Evolutionary conservation across 2,113 vertebrate genomes (phyloP).

Genomic region (Gobius niger): DNA sequence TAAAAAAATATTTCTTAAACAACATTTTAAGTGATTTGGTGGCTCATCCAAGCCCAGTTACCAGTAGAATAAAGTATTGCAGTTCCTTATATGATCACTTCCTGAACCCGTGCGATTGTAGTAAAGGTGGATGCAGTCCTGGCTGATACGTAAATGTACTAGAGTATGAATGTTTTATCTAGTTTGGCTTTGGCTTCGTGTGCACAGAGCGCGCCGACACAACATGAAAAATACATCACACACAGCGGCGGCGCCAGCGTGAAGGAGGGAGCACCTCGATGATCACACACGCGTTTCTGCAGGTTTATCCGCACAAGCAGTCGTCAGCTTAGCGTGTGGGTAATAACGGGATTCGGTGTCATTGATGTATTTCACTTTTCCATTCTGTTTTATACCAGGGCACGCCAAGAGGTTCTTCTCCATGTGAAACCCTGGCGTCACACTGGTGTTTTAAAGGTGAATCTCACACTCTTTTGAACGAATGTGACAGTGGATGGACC

Average conservation of each 20-base stretch:
- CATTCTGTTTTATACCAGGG: too few relatives aligned
- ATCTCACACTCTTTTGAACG: too few relatives aligned
- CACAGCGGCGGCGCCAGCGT: background rate
- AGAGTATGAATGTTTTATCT: constrained; percentile 55
- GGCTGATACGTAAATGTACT: constrained; percentile 52
- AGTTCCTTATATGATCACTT: too few relatives aligned
- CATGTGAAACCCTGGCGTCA: too few relatives aligned
- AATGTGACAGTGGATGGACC: too few relatives aligned
- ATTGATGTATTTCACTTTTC: background rate
- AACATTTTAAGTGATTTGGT: too few relatives aligned
- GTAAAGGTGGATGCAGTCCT: constrained; percentile 10
- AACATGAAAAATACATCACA: constrained; percentile 60
- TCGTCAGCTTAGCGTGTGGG: background rate
- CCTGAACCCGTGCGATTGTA: too few relatives aligned
- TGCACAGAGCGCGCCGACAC: constrained; percentile 17
- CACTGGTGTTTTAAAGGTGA: too few relatives aligned
- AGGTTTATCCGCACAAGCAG: background rate
- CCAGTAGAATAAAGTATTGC: too few relatives aligned
- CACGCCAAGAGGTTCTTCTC: too few relatives aligned
- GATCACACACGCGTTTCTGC: background rate
- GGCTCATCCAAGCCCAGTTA: too few relatives aligned
- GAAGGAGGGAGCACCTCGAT: background rate
- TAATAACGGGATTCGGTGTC: background rate
- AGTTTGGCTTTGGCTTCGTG: constrained; percentile 33
- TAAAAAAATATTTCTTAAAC: too few relatives aligned